Conservation (phyloP, 2,113 vertebrate genomes). For the Sphyrna mokarran region DNA sequence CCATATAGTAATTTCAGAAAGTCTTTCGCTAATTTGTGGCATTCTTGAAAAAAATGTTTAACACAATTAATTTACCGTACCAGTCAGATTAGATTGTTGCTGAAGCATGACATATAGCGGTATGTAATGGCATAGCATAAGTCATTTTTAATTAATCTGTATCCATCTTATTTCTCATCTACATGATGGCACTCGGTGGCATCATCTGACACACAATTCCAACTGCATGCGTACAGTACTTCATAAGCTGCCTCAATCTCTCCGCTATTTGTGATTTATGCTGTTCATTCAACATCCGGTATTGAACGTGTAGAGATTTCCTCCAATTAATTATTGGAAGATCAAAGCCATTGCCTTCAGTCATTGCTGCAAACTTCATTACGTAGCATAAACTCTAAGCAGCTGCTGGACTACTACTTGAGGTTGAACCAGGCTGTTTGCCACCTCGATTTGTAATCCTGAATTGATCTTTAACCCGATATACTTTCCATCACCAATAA, state of each 20-base stretch:
- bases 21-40: not conserved
- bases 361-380: not conserved
- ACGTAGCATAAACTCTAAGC: not conserved
- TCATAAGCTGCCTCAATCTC: not conserved
- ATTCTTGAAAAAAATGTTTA: not conserved
- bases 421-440: not conserved
- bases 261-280: not conserved
- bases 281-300: not conserved
- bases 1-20: not conserved
- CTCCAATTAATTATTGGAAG: not conserved
- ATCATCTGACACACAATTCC: not conserved
- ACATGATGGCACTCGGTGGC: not conserved
- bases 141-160: not conserved
- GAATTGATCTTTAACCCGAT: not conserved
- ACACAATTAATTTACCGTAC: not conserved
- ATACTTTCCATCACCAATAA: not conserved
- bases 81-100: not conserved
- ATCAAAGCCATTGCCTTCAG: not conserved
- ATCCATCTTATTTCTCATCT: not conserved
- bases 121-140: not conserved
- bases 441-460: not conserved
- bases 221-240: not conserved
- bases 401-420: not conserved
- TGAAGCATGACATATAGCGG: not conserved
- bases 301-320: not conserved